Conservation (phyloP, 2,888 invertebrate species). For the Myopa tessellatipennis region DNA sequence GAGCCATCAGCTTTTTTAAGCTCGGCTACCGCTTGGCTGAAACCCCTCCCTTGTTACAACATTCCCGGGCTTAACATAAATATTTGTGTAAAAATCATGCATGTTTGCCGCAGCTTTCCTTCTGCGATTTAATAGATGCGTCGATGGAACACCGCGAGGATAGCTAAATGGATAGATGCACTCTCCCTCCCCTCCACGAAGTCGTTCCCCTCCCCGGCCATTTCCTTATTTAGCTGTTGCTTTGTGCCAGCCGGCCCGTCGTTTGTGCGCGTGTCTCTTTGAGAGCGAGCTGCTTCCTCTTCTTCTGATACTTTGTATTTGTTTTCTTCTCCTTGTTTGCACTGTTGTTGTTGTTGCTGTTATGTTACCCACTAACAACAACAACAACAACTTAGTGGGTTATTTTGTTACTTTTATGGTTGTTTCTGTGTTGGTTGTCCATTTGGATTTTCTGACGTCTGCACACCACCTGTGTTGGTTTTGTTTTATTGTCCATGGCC, state of each 20-base stretch:
- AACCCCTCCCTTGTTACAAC: slow-evolving; percentile 3
- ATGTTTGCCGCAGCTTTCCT: slow-evolving; percentile 23
- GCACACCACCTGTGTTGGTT: background rate
- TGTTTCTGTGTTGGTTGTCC: slow-evolving; percentile 18
- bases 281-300: background rate
- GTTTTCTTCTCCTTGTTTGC: background rate
- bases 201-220: background rate
- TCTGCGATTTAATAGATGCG: background rate
- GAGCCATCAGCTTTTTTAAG: background rate
- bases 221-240: background rate
- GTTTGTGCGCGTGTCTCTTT: background rate
- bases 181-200: background rate
- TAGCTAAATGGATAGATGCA: slow-evolving; percentile 3
- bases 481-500: slow-evolving; percentile 53
- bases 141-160: background rate
- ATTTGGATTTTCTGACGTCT: slow-evolving; percentile 33
- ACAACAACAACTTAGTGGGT: slow-evolving; percentile 6
- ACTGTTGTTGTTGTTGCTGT: slow-evolving; percentile 26
- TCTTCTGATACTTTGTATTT: background rate
- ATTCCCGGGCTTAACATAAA: slow-evolving; percentile 26
- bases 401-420: slow-evolving; percentile 9
- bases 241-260: slow-evolving; percentile 1
- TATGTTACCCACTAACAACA: background rate
- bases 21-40: background rate
- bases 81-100: slow-evolving; percentile 38